A percentile compares a stretch with the other conserved stretches of the same genome.
Evolutionary conservation across 2,888 invertebrate species (phyloP).

Genomic region (Cephalotes varians): DNA sequence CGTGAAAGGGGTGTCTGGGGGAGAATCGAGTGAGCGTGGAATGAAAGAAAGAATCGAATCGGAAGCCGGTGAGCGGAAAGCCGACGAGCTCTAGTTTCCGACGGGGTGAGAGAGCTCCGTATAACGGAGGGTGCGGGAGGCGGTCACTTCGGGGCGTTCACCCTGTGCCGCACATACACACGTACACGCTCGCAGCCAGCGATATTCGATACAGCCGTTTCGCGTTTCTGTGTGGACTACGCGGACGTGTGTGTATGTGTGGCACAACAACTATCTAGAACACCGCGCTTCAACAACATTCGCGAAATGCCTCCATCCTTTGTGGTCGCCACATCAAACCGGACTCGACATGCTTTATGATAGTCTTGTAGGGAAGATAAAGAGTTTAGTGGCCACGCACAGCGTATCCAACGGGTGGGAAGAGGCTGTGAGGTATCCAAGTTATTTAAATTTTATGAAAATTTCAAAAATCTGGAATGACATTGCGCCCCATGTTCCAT

Average conservation of each 20-base stretch:
- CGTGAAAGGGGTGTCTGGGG: slow-evolving; percentile 31
- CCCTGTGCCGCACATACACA: slow-evolving; percentile 69
- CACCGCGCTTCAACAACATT: slow-evolving; percentile 30
- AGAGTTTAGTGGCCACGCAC: not conserved
- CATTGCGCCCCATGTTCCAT: not conserved
- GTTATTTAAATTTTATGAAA: slow-evolving; percentile 9
- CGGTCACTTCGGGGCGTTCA: slow-evolving; percentile 81
- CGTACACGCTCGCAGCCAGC: slow-evolving; percentile 63
- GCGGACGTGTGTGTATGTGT: not conserved
- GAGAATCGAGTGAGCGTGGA: slow-evolving; percentile 50
- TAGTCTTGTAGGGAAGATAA: slow-evolving; percentile 6
- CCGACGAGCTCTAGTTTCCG: slow-evolving; percentile 74
- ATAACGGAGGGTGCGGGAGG: slow-evolving; percentile 76
- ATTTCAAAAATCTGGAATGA: not conserved
- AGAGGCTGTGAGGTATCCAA: not conserved
- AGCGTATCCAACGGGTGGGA: not conserved
- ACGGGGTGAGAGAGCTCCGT: slow-evolving; percentile 55
- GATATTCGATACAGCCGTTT: slow-evolving; percentile 74
- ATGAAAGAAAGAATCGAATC: slow-evolving; percentile 59
- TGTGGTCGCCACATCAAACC: slow-evolving; percentile 29
- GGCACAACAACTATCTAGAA: slow-evolving; percentile 5
- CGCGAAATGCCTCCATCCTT: slow-evolving; percentile 34
- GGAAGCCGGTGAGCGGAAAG: slow-evolving; percentile 54
- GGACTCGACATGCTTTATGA: slow-evolving; percentile 22
- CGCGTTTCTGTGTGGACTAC: slow-evolving; percentile 54